Evolutionary conservation across 1,140 invertebrate species (phyloP).

Genomic region (Drosophila simulans): DNA sequence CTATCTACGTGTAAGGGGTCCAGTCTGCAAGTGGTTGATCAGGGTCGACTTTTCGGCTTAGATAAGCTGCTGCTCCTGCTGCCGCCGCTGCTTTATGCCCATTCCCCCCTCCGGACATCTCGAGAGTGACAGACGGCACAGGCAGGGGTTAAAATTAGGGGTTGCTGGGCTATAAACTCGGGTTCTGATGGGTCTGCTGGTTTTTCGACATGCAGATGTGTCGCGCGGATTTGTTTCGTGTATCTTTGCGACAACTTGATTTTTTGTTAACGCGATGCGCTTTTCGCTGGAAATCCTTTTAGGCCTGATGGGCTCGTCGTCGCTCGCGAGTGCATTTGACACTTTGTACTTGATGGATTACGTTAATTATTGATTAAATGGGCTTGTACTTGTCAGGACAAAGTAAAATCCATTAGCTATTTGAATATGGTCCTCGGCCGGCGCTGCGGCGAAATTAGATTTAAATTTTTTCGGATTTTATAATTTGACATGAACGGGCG

Average conservation of each 20-base stretch:
- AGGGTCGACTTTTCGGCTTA: slow-evolving; percentile 71
- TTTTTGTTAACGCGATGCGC: slow-evolving; percentile 58
- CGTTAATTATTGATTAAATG: slow-evolving; percentile 83
- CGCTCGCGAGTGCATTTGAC: slow-evolving; percentile 78
- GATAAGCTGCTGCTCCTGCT: slow-evolving; percentile 60
- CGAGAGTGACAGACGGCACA: slow-evolving; percentile 61
- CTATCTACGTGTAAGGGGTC: slow-evolving; percentile 1
- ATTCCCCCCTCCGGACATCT: slow-evolving; percentile 43
- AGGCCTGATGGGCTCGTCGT: slow-evolving; percentile 43
- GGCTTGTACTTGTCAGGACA: slow-evolving; percentile 78
- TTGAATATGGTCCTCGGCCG: slow-evolving; percentile 55
- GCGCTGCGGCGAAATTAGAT: slow-evolving; percentile 63
- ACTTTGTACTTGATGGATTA: slow-evolving; percentile 82
- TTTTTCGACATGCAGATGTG: slow-evolving; percentile 81
- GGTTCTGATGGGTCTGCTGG: slow-evolving; percentile 42
- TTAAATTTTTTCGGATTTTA: slow-evolving; percentile 74
- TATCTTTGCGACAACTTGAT: slow-evolving; percentile 74
- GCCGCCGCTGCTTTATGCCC: slow-evolving; percentile 12
- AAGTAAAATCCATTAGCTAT: slow-evolving; percentile 74
- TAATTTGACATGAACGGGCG: slow-evolving; percentile 68
- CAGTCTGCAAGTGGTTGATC: slow-evolving; percentile 52
- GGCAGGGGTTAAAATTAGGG: slow-evolving; percentile 41
- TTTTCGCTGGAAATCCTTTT: slow-evolving; percentile 70
- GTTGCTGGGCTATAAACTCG: slow-evolving; percentile 40
- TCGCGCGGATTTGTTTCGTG: slow-evolving; percentile 80